Percentiles rank a stretch among this genome's conserved stretches.
These are phyloP conservation scores for Heliornis fulica DNA, from an alignment of 2,113 vertebrate species.

Conservation along the genomic window DNA sequence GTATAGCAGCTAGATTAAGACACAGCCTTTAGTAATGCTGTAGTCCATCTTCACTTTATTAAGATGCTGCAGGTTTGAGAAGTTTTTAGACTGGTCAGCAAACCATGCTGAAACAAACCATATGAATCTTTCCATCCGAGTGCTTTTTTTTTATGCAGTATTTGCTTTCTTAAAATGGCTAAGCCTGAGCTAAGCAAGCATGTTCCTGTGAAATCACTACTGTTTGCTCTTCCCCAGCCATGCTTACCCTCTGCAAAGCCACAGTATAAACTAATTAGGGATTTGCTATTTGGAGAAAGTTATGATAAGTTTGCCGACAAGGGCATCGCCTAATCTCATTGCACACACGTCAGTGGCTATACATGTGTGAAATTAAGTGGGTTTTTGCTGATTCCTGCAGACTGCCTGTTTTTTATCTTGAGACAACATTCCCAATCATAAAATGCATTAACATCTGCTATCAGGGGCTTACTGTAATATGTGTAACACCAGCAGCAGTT, in stretches of 20 bases:
- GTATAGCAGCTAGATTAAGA: not conserved
- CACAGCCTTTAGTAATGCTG: not conserved
- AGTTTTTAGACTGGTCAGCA: not conserved
- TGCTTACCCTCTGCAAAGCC: slow-evolving; percentile 33
- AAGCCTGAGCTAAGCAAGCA: not conserved
- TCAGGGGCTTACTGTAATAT: slow-evolving; percentile 61
- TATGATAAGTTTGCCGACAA: slow-evolving; percentile 55
- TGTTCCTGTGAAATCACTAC: slow-evolving; percentile 30
- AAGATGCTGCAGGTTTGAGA: not conserved
- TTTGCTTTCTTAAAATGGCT: not conserved
- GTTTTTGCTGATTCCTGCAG: slow-evolving; percentile 23
- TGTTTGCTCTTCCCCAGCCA: slow-evolving; percentile 50
- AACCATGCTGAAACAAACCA: not conserved
- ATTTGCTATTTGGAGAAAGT: slow-evolving; percentile 59
- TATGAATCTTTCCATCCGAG: not conserved
- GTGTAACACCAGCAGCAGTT: slow-evolving; percentile 44
- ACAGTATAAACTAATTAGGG: slow-evolving; percentile 60
- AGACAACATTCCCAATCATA: slow-evolving; percentile 44
- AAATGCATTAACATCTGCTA: slow-evolving; percentile 59
- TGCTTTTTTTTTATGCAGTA: not conserved
- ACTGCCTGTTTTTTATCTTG: slow-evolving; percentile 71
- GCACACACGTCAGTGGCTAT: slow-evolving; percentile 21
- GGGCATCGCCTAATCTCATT: slow-evolving; percentile 49
- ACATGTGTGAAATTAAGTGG: slow-evolving; percentile 71
- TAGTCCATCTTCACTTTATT: not conserved